Base-by-base conservation (phyloP, 2,888 invertebrate species). In the Phortica magna region DNA sequence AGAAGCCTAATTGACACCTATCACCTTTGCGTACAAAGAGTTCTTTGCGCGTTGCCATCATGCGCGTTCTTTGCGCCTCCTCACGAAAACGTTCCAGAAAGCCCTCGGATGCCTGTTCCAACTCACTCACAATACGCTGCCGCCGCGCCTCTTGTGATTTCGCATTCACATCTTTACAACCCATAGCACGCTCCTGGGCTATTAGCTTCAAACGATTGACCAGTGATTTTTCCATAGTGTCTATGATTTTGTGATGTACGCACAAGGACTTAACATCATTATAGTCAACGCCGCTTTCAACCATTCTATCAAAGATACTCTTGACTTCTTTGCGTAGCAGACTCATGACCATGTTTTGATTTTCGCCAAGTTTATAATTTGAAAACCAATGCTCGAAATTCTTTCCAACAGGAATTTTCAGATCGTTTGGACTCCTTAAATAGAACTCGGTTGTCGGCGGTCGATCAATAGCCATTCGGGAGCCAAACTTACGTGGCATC, bases 381-480 rank as follows among this genome's bases (percentile, higher is more conserved):
- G 80, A 82, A 64, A 84, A 89, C 89, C 89, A 89, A 22, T 89
- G 84, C n/a, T 75, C 6, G 79, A 77, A 14, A 3, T 76, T 43
- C 2, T 39, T 39, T 4, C 53, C n/a, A 12, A 19, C 2, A 64
- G 19, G 31, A 2, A 3, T 7, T 64, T 55, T 3, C 19, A 14
- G 4, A 68, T 9, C 19, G 2, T 14, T 19, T 61, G 7, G 22
- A 6, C 7, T 17, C 22, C 22, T 7, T 2, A 9, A 1, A 0
- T 39, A 17, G n/a, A 17, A 5, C 9, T 42, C 59, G 4, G 7
- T 22, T 17, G 7, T 14, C 42, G 12, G 41, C 19, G 10, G 12
- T 41, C 6, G 39, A 9, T 0, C 48, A 68, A 7, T 17, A 6
- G 10, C 10, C n/a, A 31, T 31, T 0, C 31, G 31, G 31, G 31